Percentiles rank a stretch among this genome's conserved stretches.
These are phyloP conservation scores for Balaenoptera acutorostrata DNA, from an alignment of 2,113 vertebrate genomes.

Conservation along the genomic window DNA sequence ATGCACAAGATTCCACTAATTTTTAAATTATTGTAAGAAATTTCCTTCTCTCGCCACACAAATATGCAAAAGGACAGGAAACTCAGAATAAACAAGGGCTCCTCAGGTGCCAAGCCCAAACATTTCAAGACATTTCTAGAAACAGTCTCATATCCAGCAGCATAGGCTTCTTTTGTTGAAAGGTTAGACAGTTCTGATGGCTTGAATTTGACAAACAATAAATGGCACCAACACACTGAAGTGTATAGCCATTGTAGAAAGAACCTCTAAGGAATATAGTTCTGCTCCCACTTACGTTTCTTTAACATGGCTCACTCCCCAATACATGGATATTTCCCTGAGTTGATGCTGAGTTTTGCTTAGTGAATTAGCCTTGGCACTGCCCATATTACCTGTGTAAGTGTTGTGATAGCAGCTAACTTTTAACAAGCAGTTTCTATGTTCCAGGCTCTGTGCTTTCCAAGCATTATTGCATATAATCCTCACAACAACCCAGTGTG, in stretches of 20 bases:
- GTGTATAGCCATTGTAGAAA: background rate
- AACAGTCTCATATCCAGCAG: background rate
- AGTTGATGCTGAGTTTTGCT: background rate
- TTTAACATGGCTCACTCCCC: background rate
- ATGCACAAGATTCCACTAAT: background rate
- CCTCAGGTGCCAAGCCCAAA: constrained; percentile 13
- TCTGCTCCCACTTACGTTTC: background rate
- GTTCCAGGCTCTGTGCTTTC: background rate
- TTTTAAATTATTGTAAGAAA: background rate
- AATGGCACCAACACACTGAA: background rate
- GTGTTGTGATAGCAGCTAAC: background rate
- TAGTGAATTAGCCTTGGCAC: background rate
- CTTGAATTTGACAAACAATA: constrained; percentile 31
- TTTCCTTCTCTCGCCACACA: background rate
- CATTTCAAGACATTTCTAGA: constrained; percentile 14
- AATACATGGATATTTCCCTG: background rate
- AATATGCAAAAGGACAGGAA: background rate
- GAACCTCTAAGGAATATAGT: background rate
- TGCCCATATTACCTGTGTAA: background rate
- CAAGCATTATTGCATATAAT: background rate
- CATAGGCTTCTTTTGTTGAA: constrained; percentile 26
- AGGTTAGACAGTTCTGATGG: background rate
- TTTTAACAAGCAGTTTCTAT: background rate
- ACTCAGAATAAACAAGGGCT: background rate
- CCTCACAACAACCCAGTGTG: background rate